phyloP scores from a whole-genome alignment of 2,888 invertebrate genomes.

The Orgyia antiqua region DNA sequence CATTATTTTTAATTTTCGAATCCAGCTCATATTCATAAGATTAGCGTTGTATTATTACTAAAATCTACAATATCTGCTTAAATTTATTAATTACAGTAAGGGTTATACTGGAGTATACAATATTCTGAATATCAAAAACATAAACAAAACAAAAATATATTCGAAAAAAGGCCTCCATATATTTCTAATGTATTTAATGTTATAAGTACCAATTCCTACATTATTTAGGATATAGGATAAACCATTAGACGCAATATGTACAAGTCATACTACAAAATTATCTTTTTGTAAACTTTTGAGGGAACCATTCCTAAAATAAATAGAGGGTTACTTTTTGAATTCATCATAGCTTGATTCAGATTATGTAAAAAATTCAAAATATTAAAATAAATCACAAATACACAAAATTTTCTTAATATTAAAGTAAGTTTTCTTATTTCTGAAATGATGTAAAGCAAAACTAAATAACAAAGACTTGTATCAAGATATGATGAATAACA shows the following conservation, averaged over 20 bases:
- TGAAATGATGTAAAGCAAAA: too few relatives aligned
- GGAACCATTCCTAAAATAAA: conserved; percentile 61
- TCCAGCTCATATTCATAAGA: conserved; percentile 76
- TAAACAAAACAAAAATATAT: too few relatives aligned
- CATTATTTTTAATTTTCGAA: conserved; percentile 34
- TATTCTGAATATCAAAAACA: too few relatives aligned
- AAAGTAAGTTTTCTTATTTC: too few relatives aligned
- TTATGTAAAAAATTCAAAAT: not conserved
- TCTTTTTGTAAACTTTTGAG: conserved; percentile 74
- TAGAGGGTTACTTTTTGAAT: conserved; percentile 44
- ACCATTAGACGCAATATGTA: too few relatives aligned
- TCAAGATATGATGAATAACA: conserved; percentile 17
- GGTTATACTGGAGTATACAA: conserved; percentile 7
- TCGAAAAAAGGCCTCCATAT: conserved; percentile 58
- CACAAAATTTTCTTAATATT: too few relatives aligned
- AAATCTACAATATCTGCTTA: conserved; percentile 27
- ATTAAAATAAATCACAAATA: too few relatives aligned
- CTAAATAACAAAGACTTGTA: conserved; percentile 7
- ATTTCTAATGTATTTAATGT: conserved; percentile 27
- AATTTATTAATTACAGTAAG: conserved; percentile 8
- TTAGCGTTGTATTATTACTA: conserved; percentile 52
- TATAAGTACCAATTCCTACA: not conserved
- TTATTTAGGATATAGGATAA: too few relatives aligned
- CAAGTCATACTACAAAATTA: too few relatives aligned
- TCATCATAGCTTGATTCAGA: conserved; percentile 25